Evolutionary conservation across 1,140 invertebrate species (phyloP), one percentile per base, ranked within the genome.

Genomic region (Diorhabda elongata): DNA sequence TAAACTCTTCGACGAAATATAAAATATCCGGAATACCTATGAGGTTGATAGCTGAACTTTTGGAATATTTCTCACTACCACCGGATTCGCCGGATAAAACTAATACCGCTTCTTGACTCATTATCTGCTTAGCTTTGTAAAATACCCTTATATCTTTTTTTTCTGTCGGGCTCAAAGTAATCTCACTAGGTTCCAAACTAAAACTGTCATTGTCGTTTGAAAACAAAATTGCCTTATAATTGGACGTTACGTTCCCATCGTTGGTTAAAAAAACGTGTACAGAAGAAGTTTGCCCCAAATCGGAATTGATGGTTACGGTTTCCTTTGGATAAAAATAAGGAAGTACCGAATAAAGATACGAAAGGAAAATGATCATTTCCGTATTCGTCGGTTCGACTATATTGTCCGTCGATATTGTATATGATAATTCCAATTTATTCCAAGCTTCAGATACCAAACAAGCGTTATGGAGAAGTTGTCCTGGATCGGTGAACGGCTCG

Each of bases 381-480:
- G 42, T 64, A 45, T 57, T 57, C 26, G 9, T 56, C n/a, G 47
- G 64, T 11, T 42, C 43, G 2, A 78, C 63, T 9, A 84, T 77
- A 7, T 81, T 75, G 41, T 66, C 66, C 0, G 83, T 81, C 43
- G 71, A 73, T 11, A 84, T 73, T 3, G 76, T 69, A 44, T 81
- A 81, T 11, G 81, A 81, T 4, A 83, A 70, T n/a, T 80, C 77
- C 47, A 84, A 76, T 44, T 72, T 74, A 45, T 72, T 78, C 82
- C 83, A 83, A 5, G 80, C 75, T 47, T 75, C 73, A 4, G 74
- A 58, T 5, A 83, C 57, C 41, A 77, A 75, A 58, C 78, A 76
- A 2, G 78, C 79, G 63, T 84, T 84, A 60, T 84, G 83, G 5
- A 82, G 66, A n/a, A 67, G 76, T 67, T 68, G 57, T 7, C 82